A percentile compares a stretch with the other conserved stretches of the same genome.
These are phyloP conservation scores for Accipiter fasciatus DNA, from an alignment of 2,797 vertebrate species.

Conservation along the genomic window DNA sequence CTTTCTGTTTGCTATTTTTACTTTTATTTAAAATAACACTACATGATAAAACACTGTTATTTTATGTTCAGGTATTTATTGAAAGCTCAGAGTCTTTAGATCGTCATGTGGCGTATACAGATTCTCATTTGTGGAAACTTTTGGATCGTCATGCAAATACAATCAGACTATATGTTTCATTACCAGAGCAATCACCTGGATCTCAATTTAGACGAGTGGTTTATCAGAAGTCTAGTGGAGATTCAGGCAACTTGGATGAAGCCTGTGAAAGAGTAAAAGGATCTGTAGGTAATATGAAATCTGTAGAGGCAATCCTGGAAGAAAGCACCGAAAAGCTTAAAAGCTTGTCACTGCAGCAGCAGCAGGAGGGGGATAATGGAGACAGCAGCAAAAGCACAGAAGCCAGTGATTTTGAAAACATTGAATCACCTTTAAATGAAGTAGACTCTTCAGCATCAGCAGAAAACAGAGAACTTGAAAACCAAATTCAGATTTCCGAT, in stretches of 20 bases:
- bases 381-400: conserved; percentile 97
- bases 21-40: neutral
- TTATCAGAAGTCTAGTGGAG: conserved; percentile 81
- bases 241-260: conserved; percentile 77
- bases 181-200: conserved; percentile 92
- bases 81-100: conserved; percentile 93
- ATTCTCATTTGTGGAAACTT: conserved; percentile 95
- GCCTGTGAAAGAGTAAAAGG: conserved; percentile 83
- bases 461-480: conserved; percentile 91
- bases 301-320: conserved; percentile 95
- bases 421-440: conserved; percentile 90
- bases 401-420: conserved; percentile 93
- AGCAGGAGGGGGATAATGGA: conserved; percentile 86
- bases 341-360: conserved; percentile 89
- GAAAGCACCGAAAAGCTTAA: conserved; percentile 98
- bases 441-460: conserved; percentile 83
- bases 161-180: conserved; percentile 89
- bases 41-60: neutral
- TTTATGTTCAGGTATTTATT: conserved; percentile 86
- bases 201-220: conserved; percentile 83
- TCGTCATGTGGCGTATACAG: conserved; percentile 86
- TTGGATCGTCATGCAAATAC: conserved; percentile 97
- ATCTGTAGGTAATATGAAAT: conserved; percentile 80
- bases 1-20: neutral
- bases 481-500: conserved; percentile 86